Conservation (phyloP, 2,113 vertebrate genomes). For the Cnemophilus loriae region DNA sequence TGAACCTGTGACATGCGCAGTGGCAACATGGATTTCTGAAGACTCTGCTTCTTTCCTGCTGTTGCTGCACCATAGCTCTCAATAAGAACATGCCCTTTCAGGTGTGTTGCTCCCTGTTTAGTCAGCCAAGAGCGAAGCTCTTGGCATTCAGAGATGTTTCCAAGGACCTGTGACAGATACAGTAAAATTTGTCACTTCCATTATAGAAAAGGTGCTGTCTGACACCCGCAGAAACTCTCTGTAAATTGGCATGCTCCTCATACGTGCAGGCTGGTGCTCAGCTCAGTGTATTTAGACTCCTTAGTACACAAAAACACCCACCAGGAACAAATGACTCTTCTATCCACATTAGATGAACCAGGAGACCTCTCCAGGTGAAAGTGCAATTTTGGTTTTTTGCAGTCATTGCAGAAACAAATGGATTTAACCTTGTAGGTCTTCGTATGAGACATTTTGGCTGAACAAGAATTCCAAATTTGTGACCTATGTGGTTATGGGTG, state of each 20-base stretch:
- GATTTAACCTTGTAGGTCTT: not conserved
- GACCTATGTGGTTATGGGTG: not conserved
- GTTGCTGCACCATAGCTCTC: not conserved
- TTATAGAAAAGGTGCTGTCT: not conserved
- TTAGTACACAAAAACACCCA: not conserved
- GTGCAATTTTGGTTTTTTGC: not conserved
- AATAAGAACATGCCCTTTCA: not conserved
- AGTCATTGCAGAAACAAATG: not conserved
- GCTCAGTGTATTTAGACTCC: not conserved
- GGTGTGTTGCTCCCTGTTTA: not conserved
- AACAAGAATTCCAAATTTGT: not conserved
- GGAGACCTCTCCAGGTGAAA: not conserved
- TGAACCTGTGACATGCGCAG: accelerated
- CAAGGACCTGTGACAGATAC: not conserved
- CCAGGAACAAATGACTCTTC: not conserved
- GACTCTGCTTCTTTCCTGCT: not conserved
- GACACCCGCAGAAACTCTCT: not conserved
- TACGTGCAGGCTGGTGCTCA: not conserved
- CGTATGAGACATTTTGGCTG: not conserved
- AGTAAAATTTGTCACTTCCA: not conserved
- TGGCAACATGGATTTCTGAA: not conserved
- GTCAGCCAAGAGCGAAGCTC: not conserved
- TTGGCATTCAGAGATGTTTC: not conserved
- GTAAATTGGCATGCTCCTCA: not conserved
- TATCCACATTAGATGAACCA: not conserved